Base-by-base conservation (phyloP, 2,797 vertebrate species). In the Poeciliopsis infans region DNA sequence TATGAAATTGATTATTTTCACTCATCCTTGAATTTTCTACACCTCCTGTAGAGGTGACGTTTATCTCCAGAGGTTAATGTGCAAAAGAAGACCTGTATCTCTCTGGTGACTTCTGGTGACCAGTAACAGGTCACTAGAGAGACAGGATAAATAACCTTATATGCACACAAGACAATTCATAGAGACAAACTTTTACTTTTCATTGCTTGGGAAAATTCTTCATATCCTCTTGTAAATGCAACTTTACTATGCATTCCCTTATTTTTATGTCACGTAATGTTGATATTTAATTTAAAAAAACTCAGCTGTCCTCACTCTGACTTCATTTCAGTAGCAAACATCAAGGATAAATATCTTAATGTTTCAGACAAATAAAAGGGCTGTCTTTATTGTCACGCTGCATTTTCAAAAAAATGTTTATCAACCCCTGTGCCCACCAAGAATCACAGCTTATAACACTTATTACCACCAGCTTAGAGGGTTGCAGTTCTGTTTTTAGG, bases 391-490 rank as follows among this genome's bases (percentile, higher is more conserved):
- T 12, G 36, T 12, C 23, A 69, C 5, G 10, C 23, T 43, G 20
- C 39, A 41, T 69, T 41, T 41, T 43, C 18, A 36, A 68, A 23
- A 18, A 18, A 6, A 8, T 33, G 36, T 41, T 41, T 12, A 41
- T 41, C 64, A 41, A 23, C 4, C 36, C 36, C 36, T 7, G 23
- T 41, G 3, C 68, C 23, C 8, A 13, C 31, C 31, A 73, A 39
- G 46, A 36, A 73, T 73, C 46, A 39, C 36, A 39, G 33, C 47
- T 53, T 73, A 11, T 53, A 73, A 39, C 31, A 53, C 49, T 53
- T 73, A 45, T 69, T 43, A 69, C 23, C 53, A 55, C 47, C 72
- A 73, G 72, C 72, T 73, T 36, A 73, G 16, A 73, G 20, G 18
- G 8, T 15, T 49, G 23, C 47, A 47, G 13, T 45, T 75, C 41